Percentiles rank a stretch among this genome's conserved stretches.
These are phyloP conservation scores for Aegithalos caudatus DNA, from an alignment of 2,113 vertebrate genomes.

Conservation along the genomic window DNA sequence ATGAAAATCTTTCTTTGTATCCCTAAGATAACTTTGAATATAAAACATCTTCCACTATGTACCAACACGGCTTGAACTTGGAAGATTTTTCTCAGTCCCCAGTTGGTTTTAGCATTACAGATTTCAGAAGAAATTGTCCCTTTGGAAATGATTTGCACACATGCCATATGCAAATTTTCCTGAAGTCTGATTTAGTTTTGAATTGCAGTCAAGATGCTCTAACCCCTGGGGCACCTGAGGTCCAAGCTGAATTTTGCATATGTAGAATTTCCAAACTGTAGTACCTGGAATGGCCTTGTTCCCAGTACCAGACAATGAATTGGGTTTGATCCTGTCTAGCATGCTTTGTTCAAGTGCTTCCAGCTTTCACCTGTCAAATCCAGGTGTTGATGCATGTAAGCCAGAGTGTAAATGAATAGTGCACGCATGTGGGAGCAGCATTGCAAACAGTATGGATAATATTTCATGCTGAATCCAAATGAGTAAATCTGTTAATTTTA, in stretches of 20 bases:
- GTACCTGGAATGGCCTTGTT: not conserved
- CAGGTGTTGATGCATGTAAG: slow-evolving; percentile 8
- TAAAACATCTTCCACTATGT: not conserved
- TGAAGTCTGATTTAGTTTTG: not conserved
- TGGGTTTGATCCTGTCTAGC: not conserved
- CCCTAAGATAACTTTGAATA: not conserved
- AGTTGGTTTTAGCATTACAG: not conserved
- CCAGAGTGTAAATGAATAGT: not conserved
- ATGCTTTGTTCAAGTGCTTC: slow-evolving; percentile 19
- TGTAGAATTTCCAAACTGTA: not conserved
- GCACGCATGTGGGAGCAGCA: not conserved
- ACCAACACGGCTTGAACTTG: not conserved
- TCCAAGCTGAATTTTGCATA: not conserved
- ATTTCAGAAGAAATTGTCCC: not conserved
- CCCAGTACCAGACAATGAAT: not conserved
- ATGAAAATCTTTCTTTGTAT: not conserved
- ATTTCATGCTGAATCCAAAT: not conserved
- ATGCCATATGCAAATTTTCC: not conserved
- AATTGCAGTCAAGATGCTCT: not conserved
- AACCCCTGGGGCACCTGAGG: not conserved
- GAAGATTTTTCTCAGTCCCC: not conserved
- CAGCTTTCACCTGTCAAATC: not conserved
- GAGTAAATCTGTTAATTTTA: not conserved
- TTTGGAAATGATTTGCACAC: not conserved
- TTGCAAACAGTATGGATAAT: not conserved